A percentile compares a stretch with the other conserved stretches of the same genome.
Evolutionary conservation across 2,113 vertebrate species (phyloP).

Genomic region (Cyanoliseus patagonus): DNA sequence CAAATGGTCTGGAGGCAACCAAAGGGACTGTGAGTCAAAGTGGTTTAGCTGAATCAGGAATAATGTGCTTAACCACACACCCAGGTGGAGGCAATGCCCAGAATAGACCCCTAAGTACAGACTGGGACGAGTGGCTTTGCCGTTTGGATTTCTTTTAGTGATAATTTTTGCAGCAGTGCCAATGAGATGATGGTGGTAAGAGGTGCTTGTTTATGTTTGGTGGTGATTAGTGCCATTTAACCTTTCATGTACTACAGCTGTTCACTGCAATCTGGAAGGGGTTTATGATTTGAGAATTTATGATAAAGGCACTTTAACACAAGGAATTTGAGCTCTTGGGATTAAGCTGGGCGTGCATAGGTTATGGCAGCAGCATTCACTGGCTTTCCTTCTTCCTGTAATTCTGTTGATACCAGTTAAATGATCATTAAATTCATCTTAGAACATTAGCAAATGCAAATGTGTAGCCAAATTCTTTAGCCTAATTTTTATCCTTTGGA

Average conservation of each 20-base stretch:
- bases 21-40: not conserved
- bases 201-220: not conserved
- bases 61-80: not conserved
- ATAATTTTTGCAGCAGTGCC: not conserved
- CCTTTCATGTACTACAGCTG: not conserved
- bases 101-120: not conserved
- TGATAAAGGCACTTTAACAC: not conserved
- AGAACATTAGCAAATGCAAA: not conserved
- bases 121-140: not conserved
- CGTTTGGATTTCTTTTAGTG: not conserved
- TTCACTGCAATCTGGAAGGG: not conserved
- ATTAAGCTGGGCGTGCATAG: not conserved
- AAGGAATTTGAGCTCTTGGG: not conserved
- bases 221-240: not conserved
- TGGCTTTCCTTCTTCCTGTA: not conserved
- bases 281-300: not conserved
- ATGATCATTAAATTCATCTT: not conserved
- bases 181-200: not conserved
- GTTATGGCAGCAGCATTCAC: not conserved
- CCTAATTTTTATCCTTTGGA: not conserved
- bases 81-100: conserved; percentile 17
- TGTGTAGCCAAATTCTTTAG: not conserved
- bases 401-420: not conserved
- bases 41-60: conserved; percentile 29
- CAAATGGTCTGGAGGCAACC: not conserved